These are phyloP conservation scores for Ceyx melanurus DNA, from an alignment of 2,113 vertebrate genomes.

Conservation along the genomic window DNA sequence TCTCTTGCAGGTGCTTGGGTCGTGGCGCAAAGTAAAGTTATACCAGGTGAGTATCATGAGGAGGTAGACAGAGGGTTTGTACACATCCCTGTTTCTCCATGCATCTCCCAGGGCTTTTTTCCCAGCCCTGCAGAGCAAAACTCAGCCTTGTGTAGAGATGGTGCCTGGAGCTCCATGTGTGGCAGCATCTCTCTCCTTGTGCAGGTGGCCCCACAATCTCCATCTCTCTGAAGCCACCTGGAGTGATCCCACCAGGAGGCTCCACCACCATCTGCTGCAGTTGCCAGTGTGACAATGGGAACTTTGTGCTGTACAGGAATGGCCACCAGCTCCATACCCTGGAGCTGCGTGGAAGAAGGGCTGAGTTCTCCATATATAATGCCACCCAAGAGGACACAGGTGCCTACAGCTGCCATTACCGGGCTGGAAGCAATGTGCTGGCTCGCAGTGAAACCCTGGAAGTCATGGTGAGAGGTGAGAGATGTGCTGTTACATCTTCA, in stretches of 20 bases:
- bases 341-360: background rate
- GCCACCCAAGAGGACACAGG: background rate
- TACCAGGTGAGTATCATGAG: background rate
- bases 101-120: background rate
- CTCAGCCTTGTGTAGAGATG: background rate
- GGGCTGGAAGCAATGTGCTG: background rate
- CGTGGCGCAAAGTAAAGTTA: background rate
- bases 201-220: background rate
- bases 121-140: background rate
- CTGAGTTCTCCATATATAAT: background rate
- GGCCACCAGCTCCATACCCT: accelerated
- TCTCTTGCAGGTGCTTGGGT: conserved; percentile 32
- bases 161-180: background rate
- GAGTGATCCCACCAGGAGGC: background rate
- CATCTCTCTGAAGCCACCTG: conserved; percentile 27
- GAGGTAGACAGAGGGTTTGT: background rate
- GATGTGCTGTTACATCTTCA: background rate
- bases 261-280: conserved; percentile 19
- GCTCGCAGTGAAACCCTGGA: background rate
- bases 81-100: background rate
- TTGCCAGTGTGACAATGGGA: background rate
- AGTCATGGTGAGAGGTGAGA: background rate
- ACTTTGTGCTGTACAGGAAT: background rate
- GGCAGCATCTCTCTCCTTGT: background rate
- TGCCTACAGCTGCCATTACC: background rate